Conservation (phyloP, 2,113 vertebrate genomes). For the Abramis brama region DNA sequence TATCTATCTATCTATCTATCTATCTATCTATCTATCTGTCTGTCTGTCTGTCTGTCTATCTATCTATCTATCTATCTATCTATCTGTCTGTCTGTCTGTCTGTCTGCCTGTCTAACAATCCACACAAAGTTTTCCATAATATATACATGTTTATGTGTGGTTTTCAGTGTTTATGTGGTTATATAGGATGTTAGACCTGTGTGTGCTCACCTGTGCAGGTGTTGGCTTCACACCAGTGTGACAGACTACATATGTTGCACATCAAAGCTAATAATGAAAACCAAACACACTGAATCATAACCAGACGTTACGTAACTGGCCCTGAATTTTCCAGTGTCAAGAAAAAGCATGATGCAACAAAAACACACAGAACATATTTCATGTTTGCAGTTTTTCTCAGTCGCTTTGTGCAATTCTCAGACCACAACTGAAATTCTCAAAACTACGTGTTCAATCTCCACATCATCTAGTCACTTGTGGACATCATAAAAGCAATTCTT, state of each 20-base stretch:
- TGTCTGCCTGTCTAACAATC: not conserved
- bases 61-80: not conserved
- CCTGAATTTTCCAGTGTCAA: not conserved
- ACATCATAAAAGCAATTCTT: too few relatives aligned
- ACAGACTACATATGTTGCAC: not conserved
- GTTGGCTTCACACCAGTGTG: not conserved
- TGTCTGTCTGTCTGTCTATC: not conserved
- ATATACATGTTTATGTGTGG: not conserved
- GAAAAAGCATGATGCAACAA: not conserved
- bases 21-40: not conserved
- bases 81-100: not conserved
- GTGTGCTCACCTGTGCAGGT: constrained; percentile 21
- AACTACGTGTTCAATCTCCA: too few relatives aligned
- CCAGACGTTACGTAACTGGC: not conserved
- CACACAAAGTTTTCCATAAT: not conserved
- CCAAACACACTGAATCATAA: constrained; percentile 11
- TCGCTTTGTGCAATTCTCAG: too few relatives aligned
- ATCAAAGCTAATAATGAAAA: constrained; percentile 8
- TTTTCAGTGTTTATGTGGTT: constrained; percentile 10
- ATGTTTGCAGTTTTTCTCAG: too few relatives aligned
- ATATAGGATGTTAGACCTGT: not conserved
- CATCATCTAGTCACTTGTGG: too few relatives aligned
- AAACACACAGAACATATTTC: not conserved
- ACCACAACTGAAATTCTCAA: too few relatives aligned
- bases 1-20: not conserved